Evolutionary conservation across 2,797 vertebrate genomes (phyloP).

Genomic region (Hozukius guyotensis): DNA sequence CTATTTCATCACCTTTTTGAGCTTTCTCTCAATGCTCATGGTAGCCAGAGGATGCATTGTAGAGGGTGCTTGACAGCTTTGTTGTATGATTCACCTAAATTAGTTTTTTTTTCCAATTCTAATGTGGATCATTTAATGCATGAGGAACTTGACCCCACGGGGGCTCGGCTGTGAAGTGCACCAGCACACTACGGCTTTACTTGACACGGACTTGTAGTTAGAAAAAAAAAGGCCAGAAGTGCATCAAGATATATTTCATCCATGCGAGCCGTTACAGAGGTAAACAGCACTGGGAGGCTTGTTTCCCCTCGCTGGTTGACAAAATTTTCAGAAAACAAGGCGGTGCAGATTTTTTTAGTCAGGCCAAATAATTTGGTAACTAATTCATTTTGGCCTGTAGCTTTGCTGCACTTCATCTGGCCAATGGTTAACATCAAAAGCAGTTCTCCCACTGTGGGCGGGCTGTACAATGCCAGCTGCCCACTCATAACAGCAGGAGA

Average conservation of each 20-base stretch:
- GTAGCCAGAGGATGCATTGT: conserved; percentile 1
- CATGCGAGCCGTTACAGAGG: neutral
- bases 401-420: conserved; percentile 24
- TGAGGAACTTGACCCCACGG: conserved; percentile 1
- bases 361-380: conserved; percentile 22
- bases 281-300: conserved; percentile 22
- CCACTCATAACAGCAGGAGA: conserved; percentile 19
- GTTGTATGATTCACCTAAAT: conserved; percentile 20
- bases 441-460: conserved; percentile 7
- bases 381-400: conserved; percentile 15
- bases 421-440: conserved; percentile 10
- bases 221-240: neutral
- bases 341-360: neutral
- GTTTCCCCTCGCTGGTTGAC: conserved; percentile 1
- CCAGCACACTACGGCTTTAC: neutral
- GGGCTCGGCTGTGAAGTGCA: neutral
- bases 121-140: conserved; percentile 40
- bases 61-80: neutral
- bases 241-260: conserved; percentile 6
- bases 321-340: neutral
- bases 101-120: conserved; percentile 20
- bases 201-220: neutral
- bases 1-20: conserved; percentile 1
- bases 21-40: neutral
- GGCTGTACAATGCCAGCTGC: conserved; percentile 1